Evolutionary conservation across 2,888 invertebrate genomes (phyloP), one percentile per base, ranked within the genome.

Genomic region (Zaprionus bogoriensis): DNA sequence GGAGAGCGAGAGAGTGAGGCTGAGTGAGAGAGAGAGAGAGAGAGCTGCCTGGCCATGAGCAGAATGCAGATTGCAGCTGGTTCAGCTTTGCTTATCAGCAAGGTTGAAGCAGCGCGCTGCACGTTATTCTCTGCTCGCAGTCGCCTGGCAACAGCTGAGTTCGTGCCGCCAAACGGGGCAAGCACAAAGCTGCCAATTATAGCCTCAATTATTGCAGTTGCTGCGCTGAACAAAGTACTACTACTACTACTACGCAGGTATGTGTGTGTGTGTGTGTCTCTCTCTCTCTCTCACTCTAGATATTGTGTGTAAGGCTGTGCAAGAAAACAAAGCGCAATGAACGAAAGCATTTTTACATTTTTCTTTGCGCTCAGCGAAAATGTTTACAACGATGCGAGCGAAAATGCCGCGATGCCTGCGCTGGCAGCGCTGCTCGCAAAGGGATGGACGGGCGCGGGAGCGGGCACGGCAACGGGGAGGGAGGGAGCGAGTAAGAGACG

Each of bases 131-230:
- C 60, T 47, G 10, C 61, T 55, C 36, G 14, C 32, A 7, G 7
- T 3, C 17, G 32, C 32, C 32, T 41, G 27, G 50, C 52, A 62
- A 53, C 70, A 70, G 74, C 74, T 73, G 52, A 46, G 41, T 28
- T 23, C 20, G 17, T 46, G 54, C 54, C 52, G 42, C 59, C 53
- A 53, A 58, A 38, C 30, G 53, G 55, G 58, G 54, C 67, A 66
- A 27, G 14, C 30, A 28, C 28, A 65, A 42, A 58, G 36, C 39
- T 30, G 17, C 27, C 10, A 28, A 41, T 28, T 36, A 51, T 17
- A 10, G n/a, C 36, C 19, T 20, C 19, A 25, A 45, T 36, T 12
- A 32, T 12, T 10, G 7, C 5, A 20, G n/a, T n/a, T 36, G 32
- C 32, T 17, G 14, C 7, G 14, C 32, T 14, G 32, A 14, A 36